A percentile compares a stretch with the other conserved stretches of the same genome.
phyloP scores from a whole-genome alignment of 30 jellyfish, hydroid and myxozoan species.

The Chrysaora quinquecirrha region DNA sequence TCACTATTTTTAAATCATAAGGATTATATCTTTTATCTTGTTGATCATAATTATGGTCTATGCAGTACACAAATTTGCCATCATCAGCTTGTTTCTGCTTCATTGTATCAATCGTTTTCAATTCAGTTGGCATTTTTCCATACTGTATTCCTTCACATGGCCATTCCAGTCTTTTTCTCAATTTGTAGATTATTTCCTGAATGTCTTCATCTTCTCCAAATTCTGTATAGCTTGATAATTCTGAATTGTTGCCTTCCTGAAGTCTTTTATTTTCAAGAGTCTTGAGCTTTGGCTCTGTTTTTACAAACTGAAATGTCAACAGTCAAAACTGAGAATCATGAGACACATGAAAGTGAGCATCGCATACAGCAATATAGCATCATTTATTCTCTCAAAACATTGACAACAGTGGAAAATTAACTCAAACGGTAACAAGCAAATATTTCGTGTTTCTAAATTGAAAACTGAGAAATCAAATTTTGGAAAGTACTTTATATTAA shows the following conservation, averaged over 20 bases:
- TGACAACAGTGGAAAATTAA: too few species aligned
- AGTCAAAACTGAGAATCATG: too few species aligned
- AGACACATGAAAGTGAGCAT: too few species aligned
- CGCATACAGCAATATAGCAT: too few species aligned
- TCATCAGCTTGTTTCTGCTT: constrained; percentile 64
- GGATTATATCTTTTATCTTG: constrained; percentile 78
- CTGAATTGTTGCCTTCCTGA: background rate
- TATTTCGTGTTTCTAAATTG: too few species aligned
- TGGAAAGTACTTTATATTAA: too few species aligned
- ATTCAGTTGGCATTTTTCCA: constrained; percentile 61
- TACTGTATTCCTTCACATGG: constrained; percentile 69
- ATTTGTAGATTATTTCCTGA: constrained; percentile 26
- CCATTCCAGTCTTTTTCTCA: constrained; percentile 79
- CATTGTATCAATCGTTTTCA: constrained; percentile 62
- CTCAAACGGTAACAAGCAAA: too few species aligned
- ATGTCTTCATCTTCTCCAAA: background rate
- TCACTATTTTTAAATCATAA: constrained; percentile 55
- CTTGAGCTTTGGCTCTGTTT: too few species aligned
- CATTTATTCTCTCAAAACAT: too few species aligned
- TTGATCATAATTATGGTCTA: constrained; percentile 31
- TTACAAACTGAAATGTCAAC: too few species aligned
- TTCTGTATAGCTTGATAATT: background rate
- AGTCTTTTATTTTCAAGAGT: background rate
- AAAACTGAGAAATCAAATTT: too few species aligned
- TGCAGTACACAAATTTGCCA: constrained; percentile 80